These are phyloP conservation scores for Sarotherodon lohbergeri DNA, from an alignment of 2,113 vertebrate species.

Conservation along the genomic window DNA sequence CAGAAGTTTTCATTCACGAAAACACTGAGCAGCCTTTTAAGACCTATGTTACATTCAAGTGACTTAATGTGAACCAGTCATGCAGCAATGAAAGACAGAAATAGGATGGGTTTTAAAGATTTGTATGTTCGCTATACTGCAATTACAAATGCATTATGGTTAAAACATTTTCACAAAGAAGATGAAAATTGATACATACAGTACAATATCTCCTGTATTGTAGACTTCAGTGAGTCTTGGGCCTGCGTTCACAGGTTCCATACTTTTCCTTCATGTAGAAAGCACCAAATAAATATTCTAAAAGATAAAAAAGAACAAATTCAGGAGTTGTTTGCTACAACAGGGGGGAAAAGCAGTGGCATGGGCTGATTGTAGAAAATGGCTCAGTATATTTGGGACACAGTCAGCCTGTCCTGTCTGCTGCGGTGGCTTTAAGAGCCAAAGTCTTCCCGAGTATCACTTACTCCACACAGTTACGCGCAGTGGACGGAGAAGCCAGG, in stretches of 20 bases:
- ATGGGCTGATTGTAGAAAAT: constrained; percentile 16
- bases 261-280: not conserved
- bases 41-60: not conserved
- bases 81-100: not conserved
- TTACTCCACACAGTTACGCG: constrained; percentile 50
- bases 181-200: not conserved
- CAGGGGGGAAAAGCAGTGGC: not conserved
- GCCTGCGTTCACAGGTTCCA: not conserved
- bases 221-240: not conserved
- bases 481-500: constrained; percentile 35
- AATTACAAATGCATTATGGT: not conserved
- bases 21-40: not conserved
- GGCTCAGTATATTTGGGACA: constrained; percentile 44
- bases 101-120: not conserved
- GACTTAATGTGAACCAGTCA: not conserved
- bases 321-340: not conserved
- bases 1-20: not conserved
- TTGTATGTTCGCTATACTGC: not conserved
- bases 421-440: constrained; percentile 53
- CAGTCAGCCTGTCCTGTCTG: constrained; percentile 36
- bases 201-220: not conserved
- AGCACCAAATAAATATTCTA: not conserved
- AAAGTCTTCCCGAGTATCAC: constrained; percentile 52
- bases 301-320: not conserved
- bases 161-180: not conserved